Conservation (phyloP, 2,113 vertebrate genomes). For the Gavialis gangeticus region DNA sequence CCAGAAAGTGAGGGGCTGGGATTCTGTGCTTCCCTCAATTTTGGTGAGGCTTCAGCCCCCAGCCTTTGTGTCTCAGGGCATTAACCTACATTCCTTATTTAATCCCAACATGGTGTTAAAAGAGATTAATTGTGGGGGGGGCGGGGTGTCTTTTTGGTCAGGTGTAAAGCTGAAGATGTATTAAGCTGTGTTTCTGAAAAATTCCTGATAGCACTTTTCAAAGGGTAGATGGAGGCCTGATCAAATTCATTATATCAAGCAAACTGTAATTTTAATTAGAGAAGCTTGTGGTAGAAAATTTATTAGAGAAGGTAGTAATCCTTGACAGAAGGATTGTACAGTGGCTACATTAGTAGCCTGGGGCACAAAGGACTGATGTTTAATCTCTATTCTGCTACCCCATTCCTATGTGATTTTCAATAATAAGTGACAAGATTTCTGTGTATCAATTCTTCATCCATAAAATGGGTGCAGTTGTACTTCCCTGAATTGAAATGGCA, state of each 20-base stretch:
- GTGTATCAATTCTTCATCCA: not conserved
- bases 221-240: not conserved
- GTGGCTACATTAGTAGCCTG: not conserved
- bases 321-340: not conserved
- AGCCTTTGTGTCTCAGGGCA: not conserved
- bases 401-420: not conserved
- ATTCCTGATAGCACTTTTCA: not conserved
- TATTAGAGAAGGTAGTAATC: not conserved
- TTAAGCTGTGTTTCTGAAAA: not conserved
- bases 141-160: not conserved
- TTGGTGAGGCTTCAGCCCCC: too few relatives aligned
- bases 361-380: not conserved
- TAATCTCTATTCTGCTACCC: not conserved
- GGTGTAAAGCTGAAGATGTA: not conserved
- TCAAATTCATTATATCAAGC: not conserved
- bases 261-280: not conserved
- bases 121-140: not conserved
- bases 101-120: not conserved
- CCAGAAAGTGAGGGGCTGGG: too few relatives aligned
- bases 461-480: not conserved
- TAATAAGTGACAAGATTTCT: not conserved
- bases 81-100: not conserved
- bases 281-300: not conserved
- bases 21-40: too few relatives aligned
- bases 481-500: not conserved